Evolutionary conservation across 2,888 invertebrate species (phyloP), one percentile per base, ranked within the genome.

Genomic region (Pterobdella sp.): DNA sequence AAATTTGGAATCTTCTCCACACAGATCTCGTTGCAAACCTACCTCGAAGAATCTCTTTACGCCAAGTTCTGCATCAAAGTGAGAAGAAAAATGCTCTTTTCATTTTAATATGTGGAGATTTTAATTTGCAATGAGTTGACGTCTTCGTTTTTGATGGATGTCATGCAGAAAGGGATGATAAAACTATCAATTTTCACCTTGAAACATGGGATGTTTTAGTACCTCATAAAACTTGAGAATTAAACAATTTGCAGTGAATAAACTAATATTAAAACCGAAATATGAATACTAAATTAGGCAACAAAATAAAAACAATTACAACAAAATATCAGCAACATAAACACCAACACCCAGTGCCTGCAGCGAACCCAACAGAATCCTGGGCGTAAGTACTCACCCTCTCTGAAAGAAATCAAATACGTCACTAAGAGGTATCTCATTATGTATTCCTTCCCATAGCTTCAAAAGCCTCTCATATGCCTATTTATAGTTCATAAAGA

Each of bases 31-130:
- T 89, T 91, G 76, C 91, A 92, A 84, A 91, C 90, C 78, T 89
- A 91, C 0, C 92, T 92, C 0, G 94, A 94, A 83, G 94, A 95
- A 84, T 94, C 94, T 64, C 92, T 93, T 85, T 95, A 91, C 84
- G 94, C 95, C 0, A 85, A 94, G 77, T 91, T 94, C 81, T 93
- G 94, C 18, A 92, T 94, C 71, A 82, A 82, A 80, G 83, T 82
- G 66, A 68, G 76, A 31, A 26, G 2, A 18, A n/a, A 22, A 26
- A 26, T 18, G 65, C 65, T 14, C 26, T 14, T 14, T 18, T 64
- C 14, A 26, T 29, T 18, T 18, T 14, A 14, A 26, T 64, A 26
- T 26, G 65, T 14, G 65, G 65, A 14, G 65, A 18, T 14, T 29
- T 49, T 49, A n/a, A 49, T 49, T 49, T 14, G 14, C 14, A 18